phyloP scores from a whole-genome alignment of 2,888 invertebrate genomes.

The Drosophila pseudotakahashii region DNA sequence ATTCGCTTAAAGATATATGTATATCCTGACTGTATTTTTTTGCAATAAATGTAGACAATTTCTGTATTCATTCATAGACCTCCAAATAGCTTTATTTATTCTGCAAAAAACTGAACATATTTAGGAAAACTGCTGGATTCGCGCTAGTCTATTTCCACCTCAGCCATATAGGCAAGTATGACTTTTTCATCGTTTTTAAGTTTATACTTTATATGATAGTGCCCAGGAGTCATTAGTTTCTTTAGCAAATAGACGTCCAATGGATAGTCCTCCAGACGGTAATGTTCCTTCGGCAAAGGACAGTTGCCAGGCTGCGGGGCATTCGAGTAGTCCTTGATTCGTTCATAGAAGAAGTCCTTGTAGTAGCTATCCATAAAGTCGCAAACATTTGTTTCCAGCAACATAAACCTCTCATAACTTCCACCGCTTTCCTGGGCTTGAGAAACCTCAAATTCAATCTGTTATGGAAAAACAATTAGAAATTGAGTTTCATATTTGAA shows the following conservation, averaged over 20 bases:
- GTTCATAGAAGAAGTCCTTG: conserved; percentile 71
- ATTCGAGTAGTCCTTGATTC: conserved; percentile 73
- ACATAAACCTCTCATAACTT: conserved; percentile 41
- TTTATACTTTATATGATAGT: conserved; percentile 51
- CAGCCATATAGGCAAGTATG: conserved; percentile 59
- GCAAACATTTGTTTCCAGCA: conserved; percentile 59
- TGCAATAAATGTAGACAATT: no score
- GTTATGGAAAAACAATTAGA: no score
- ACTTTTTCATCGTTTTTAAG: conserved; percentile 45
- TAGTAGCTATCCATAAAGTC: conserved; percentile 63
- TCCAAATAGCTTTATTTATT: conserved; percentile 14
- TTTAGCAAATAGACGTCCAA: conserved; percentile 55
- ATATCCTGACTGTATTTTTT: no score
- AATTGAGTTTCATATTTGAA: no score
- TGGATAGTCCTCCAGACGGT: conserved; percentile 67
- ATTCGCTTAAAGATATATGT: no score
- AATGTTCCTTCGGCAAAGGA: conserved; percentile 64
- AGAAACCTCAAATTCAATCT: conserved; percentile 1
- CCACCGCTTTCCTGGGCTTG: conserved; percentile 36
- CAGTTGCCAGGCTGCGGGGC: conserved; percentile 77
- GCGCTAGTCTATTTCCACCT: conserved; percentile 48
- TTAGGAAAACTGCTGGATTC: background rate
- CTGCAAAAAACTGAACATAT: conserved; percentile 40
- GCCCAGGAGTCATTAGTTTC: conserved; percentile 59
- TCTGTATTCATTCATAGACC: no score